A percentile compares a stretch with the other conserved stretches of the same genome.
Evolutionary conservation across 1,140 invertebrate genomes (phyloP).

Genomic region (Orchesella cincta): DNA sequence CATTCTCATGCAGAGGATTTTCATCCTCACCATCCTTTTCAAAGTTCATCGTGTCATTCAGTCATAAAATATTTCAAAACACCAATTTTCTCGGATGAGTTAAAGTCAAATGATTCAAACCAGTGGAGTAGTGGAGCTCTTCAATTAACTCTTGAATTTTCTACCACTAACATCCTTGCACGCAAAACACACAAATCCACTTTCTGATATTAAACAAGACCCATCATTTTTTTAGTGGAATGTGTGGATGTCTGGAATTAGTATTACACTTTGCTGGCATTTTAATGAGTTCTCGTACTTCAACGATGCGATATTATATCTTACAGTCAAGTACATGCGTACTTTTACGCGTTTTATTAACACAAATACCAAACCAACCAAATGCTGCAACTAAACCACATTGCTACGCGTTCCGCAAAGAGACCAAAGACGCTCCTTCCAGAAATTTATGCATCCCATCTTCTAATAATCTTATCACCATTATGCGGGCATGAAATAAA

Average conservation of each 20-base stretch:
- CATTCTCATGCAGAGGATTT: neutral
- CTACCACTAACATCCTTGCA: neutral
- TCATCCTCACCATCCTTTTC: neutral
- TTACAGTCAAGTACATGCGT: neutral
- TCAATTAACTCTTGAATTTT: neutral
- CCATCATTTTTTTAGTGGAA: neutral
- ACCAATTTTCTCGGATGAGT: neutral
- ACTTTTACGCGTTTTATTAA: neutral
- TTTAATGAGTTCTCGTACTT: neutral
- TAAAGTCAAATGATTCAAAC: neutral
- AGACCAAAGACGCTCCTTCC: too few species aligned
- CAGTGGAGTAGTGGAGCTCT: neutral
- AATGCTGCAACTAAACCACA: neutral
- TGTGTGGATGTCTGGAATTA: neutral
- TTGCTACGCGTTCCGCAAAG: too few species aligned
- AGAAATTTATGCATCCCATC: too few species aligned
- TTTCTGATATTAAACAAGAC: neutral
- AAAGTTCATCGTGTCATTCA: neutral
- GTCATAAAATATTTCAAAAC: neutral
- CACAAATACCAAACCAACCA: neutral
- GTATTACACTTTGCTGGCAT: neutral
- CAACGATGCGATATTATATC: neutral
- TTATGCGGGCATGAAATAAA: too few species aligned
- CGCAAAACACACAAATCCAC: constrained; percentile 23
- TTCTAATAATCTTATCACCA: too few species aligned